Evolutionary conservation across 2,888 invertebrate genomes (phyloP), one percentile per base, ranked within the genome.

Genomic region (Cremastinae sp.): DNA sequence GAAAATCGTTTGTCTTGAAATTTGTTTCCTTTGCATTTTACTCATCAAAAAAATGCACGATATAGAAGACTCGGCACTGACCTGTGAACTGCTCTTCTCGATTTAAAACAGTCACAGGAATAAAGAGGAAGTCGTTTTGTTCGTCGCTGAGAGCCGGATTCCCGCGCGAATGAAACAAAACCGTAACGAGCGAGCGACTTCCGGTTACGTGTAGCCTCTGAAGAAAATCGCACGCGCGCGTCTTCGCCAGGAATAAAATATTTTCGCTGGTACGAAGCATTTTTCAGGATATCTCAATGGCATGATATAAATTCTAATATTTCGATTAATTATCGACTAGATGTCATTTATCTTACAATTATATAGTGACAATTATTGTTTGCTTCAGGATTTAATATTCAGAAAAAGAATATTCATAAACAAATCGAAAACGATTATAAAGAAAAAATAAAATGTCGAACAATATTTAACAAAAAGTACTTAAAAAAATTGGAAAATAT

Each of bases 81-180:
- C 22, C 58, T 22, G 20, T 12, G 58, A 58, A 58, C 43, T 55
- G 35, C 37, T 10, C 12, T 4, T 56, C 16, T 2, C n/a, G 16
- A 22, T 47, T 47, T 45, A 66, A n/a, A n/a, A 66, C 12, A 41
- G 20, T 37, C 28, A 8, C 1, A 2, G 1, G 41, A 43, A 43
- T 20, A 58, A 28, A 47, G 47, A 47, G 47, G 56, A 68, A 55
- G 65, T 68, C 56, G 10, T 47, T 20, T 68, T 37, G 66, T 47
- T 43, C 35, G 35, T 16, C 22, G 47, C 35, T 53, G 16, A 43
- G 28, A 28, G 28, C 22, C 53, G 43, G 55, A 45, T 66, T 66
- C 55, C 45, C 65, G 65, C 28, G 55, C 45, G 45, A 55, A 64
- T 12, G 18, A 39, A 41, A 53, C 28, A 66, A 18, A 66, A 43